Evolutionary conservation across 2,797 vertebrate genomes (phyloP), one percentile per base, ranked within the genome.

Genomic region (Sebastes itinus): DNA sequence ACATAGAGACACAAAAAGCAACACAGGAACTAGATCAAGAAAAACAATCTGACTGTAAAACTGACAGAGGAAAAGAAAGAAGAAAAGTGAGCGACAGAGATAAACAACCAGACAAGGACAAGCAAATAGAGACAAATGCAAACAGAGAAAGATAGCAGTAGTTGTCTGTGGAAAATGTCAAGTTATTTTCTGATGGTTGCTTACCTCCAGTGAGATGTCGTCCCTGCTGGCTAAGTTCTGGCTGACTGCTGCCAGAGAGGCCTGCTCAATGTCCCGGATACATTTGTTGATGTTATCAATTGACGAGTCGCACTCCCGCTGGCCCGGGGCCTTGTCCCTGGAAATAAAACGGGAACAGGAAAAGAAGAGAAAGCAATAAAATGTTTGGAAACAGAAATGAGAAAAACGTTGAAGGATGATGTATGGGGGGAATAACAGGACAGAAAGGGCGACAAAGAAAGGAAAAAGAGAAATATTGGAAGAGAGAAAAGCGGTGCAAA

Each of bases 321-420:
- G 99, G 67, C 99, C 99, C 0, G 99, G 99, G 46, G 99, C 98
- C 93, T 99, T 99, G 95, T 99, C 98, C 89, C 99, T 99, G 82
- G 82, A 73, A 89, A 80, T 8, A n/a, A 72, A 69, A 80, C 1
- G 28, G 80, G 74, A 78, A 32, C 25, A 80, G 78, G 64, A 76
- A 65, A 67, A 74, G 60, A 77, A 7, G 33, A 81, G 60, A 76
- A 76, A 68, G 77, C 42, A 77, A 66, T 80, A 42, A 74, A 81
- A 87, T 25, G 18, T 59, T 67, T 72, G 20, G 42, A 74, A 35
- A 82, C 13, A 76, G 77, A 76, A 77, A 75, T 35, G 13, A 74
- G 32, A 72, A 63, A 49, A 12, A 65, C 35, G 49, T 9, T 58
- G 35, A 78, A 60, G 56, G 59, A 72, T 61, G 72, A 75, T 42